phyloP scores from a whole-genome alignment of 2,888 invertebrate species.

The Malachius bipustulatus region DNA sequence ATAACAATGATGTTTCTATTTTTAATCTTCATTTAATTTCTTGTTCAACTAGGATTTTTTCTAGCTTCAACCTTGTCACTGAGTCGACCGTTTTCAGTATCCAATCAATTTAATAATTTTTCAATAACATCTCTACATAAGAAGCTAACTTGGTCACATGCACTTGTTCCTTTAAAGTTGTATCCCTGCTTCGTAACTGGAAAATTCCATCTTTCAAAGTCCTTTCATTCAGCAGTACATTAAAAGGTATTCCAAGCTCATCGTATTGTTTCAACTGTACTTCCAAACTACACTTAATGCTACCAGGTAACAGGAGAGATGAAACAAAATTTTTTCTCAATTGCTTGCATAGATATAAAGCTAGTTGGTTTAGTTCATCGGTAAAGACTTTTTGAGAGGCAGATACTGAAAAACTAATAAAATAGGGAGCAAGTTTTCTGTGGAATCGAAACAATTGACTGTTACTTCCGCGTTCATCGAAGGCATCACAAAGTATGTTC shows the following conservation, averaged over 20 bases:
- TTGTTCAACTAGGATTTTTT: too few relatives aligned
- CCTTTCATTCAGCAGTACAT: conserved; percentile 52
- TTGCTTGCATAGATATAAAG: conserved; percentile 43
- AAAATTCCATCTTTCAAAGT: conserved; percentile 62
- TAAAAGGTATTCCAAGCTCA: conserved; percentile 59
- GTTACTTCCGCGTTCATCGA: conserved; percentile 38
- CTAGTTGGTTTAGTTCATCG: conserved; percentile 43
- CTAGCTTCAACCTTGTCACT: too few relatives aligned
- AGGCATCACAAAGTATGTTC: conserved; percentile 47
- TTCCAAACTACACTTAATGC: conserved; percentile 32
- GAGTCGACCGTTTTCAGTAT: too few relatives aligned
- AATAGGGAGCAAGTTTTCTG: conserved; percentile 63
- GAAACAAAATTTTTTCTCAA: conserved; percentile 38
- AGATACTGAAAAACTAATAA: conserved; percentile 52
- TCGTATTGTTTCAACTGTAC: conserved; percentile 41
- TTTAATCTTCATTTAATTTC: too few relatives aligned
- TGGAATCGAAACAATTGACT: conserved; percentile 48
- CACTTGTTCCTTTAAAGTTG: conserved; percentile 57
- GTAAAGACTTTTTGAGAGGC: conserved; percentile 13
- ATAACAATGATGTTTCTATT: too few relatives aligned
- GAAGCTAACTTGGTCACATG: conserved; percentile 52
- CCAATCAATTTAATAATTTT: conserved; percentile 34
- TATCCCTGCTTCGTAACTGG: conserved; percentile 50
- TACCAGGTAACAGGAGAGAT: conserved; percentile 32
- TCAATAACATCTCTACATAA: conserved; percentile 46